A percentile compares a stretch with the other conserved stretches of the same genome.
Evolutionary conservation across 2,888 invertebrate genomes (phyloP).

Genomic region (Athalia circularis): DNA sequence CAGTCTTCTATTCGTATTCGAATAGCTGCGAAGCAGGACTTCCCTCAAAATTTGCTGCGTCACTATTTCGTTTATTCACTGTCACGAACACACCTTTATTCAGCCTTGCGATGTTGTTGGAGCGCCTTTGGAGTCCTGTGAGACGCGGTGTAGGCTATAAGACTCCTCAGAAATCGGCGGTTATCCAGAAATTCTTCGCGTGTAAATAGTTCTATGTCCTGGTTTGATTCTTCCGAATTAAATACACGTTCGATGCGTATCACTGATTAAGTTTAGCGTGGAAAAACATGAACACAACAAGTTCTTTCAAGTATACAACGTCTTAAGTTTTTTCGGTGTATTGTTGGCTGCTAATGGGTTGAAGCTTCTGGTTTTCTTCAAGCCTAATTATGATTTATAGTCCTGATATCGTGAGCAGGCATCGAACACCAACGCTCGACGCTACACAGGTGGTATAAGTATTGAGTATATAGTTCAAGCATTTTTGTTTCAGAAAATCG

Average conservation of each 20-base stretch:
- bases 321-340: slow-evolving; percentile 63
- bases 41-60: slow-evolving; percentile 63
- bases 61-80: slow-evolving; percentile 69
- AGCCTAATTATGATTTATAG: slow-evolving; percentile 71
- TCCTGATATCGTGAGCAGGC: slow-evolving; percentile 60
- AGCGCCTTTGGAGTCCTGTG: slow-evolving; percentile 10
- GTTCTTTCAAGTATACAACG: slow-evolving; percentile 50
- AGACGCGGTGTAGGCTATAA: background rate
- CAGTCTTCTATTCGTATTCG: slow-evolving; percentile 34
- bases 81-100: slow-evolving; percentile 60
- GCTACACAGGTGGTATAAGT: background rate
- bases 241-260: background rate
- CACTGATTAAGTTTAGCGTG: slow-evolving; percentile 29
- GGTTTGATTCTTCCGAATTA: no score
- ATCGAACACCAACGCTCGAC: slow-evolving; percentile 54
- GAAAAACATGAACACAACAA: slow-evolving; percentile 32
- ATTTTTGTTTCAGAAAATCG: no score
- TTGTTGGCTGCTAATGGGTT: slow-evolving; percentile 69
- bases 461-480: no score
- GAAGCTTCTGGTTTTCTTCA: slow-evolving; percentile 63
- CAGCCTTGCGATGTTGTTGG: slow-evolving; percentile 42
- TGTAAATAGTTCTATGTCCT: background rate
- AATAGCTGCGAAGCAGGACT: slow-evolving; percentile 32
- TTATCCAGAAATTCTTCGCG: background rate
- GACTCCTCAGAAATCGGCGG: slow-evolving; percentile 16